A percentile compares a stretch with the other conserved stretches of the same genome.
phyloP scores from a whole-genome alignment of 2,797 vertebrate genomes.

The Liasis olivaceus region DNA sequence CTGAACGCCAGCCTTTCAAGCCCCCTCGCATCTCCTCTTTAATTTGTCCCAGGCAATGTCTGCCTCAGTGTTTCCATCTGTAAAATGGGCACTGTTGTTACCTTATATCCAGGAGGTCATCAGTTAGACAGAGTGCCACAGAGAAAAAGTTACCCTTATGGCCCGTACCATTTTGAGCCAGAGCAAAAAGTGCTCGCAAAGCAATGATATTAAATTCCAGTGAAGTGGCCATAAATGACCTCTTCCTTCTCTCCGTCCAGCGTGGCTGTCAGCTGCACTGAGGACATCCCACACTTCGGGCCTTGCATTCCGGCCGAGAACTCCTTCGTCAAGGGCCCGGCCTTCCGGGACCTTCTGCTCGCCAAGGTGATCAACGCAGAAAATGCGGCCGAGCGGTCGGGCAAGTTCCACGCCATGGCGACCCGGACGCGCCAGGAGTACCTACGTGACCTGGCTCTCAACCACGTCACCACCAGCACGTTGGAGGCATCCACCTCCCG shows the following conservation, averaged over 20 bases:
- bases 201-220: too few relatives aligned
- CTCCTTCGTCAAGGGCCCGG: conserved; percentile 78
- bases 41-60: not conserved
- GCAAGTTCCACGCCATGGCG: conserved; percentile 93
- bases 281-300: conserved; percentile 90
- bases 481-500: conserved; percentile 89
- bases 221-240: not conserved
- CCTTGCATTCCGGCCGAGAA: conserved; percentile 85
- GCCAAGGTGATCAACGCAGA: conserved; percentile 92
- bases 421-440: conserved; percentile 91
- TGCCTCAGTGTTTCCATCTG: not conserved
- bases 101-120: not conserved
- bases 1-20: not conserved
- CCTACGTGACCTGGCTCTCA: conserved; percentile 88
- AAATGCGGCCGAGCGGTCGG: conserved; percentile 87
- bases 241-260: conserved; percentile 59
- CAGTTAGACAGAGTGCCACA: too few relatives aligned
- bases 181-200: not conserved
- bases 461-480: conserved; percentile 88
- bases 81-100: not conserved
- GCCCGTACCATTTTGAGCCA: too few relatives aligned
- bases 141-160: too few relatives aligned
- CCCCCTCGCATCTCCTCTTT: not conserved
- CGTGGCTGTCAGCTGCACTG: conserved; percentile 90
- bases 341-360: conserved; percentile 88